Conservation (phyloP, 2,888 invertebrate species). For the Pyrrhia umbra region DNA sequence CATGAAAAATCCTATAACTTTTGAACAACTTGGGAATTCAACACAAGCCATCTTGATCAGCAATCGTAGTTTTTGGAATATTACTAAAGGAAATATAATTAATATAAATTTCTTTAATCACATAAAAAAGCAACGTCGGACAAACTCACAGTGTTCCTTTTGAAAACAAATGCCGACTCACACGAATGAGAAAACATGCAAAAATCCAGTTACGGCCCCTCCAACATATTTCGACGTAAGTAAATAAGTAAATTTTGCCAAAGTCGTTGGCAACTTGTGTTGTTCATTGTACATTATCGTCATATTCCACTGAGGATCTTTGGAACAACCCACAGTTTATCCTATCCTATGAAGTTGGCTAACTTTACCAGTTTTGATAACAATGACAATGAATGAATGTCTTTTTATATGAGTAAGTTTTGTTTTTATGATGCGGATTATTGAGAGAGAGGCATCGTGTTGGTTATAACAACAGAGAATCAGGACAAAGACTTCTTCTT, state of each 20-base stretch:
- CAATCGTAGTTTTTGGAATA: too few species aligned
- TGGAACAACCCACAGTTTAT: constrained; percentile 18
- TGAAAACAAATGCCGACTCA: not conserved
- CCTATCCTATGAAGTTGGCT: constrained; percentile 27
- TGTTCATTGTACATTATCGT: constrained; percentile 51
- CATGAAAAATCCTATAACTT: too few species aligned
- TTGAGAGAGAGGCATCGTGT: not conserved
- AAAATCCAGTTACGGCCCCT: constrained; percentile 33
- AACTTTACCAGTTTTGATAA: constrained; percentile 34
- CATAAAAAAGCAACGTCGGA: not conserved
- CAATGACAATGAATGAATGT: constrained; percentile 28
- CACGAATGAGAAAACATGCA: constrained; percentile 15
- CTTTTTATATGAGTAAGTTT: constrained; percentile 19
- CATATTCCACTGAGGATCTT: constrained; percentile 22
- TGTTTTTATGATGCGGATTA: not conserved
- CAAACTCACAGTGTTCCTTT: not conserved
- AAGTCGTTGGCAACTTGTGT: constrained; percentile 44
- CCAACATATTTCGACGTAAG: constrained; percentile 38
- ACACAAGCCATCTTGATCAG: too few species aligned
- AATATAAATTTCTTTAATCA: not conserved
- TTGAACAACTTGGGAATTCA: too few species aligned
- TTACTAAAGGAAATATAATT: too few species aligned
- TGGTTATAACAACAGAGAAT: not conserved
- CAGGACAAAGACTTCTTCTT: too few species aligned
- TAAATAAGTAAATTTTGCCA: constrained; percentile 48